phyloP scores from a whole-genome alignment of 2,888 invertebrate genomes.

The Pyralis farinalis region DNA sequence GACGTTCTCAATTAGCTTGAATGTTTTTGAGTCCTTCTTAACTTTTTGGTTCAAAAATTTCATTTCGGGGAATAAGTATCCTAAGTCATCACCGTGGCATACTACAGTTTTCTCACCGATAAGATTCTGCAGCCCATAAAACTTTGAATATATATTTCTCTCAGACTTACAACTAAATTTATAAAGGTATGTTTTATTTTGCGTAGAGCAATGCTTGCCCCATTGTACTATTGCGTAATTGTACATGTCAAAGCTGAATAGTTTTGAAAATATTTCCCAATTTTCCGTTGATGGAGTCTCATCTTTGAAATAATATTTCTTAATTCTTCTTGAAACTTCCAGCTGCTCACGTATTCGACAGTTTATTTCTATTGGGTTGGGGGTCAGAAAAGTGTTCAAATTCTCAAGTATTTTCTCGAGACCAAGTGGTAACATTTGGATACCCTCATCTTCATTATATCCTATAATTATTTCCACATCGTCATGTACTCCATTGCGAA shows the following conservation, averaged over 20 bases:
- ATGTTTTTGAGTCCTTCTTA: slow-evolving; percentile 21
- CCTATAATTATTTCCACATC: slow-evolving; percentile 85
- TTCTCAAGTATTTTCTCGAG: slow-evolving; percentile 8
- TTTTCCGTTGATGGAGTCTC: slow-evolving; percentile 20
- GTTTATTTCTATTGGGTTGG: slow-evolving; percentile 18
- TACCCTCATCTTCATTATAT: slow-evolving; percentile 84
- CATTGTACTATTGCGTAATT: slow-evolving; percentile 25
- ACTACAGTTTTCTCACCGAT: slow-evolving; percentile 21
- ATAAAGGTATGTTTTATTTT: slow-evolving; percentile 34
- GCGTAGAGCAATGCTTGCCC: slow-evolving; percentile 26
- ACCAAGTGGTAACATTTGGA: slow-evolving; percentile 17
- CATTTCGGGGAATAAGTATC: slow-evolving; percentile 30
- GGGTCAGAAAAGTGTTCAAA: slow-evolving; percentile 22
- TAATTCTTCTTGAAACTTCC: slow-evolving; percentile 28
- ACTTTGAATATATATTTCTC: slow-evolving; percentile 28
- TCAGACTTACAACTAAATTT: slow-evolving; percentile 34
- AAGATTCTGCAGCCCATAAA: slow-evolving; percentile 18
- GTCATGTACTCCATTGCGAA: slow-evolving; percentile 67
- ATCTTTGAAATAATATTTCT: slow-evolving; percentile 27
- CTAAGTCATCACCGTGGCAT: slow-evolving; percentile 34
- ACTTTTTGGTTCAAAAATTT: slow-evolving; percentile 16
- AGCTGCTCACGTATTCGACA: slow-evolving; percentile 22
- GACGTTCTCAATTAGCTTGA: slow-evolving; percentile 30
- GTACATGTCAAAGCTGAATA: slow-evolving; percentile 22
- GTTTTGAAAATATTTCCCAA: slow-evolving; percentile 24